These are phyloP conservation scores for Tetramorium alpestre DNA, from an alignment of 1,140 invertebrate species.

Conservation along the genomic window DNA sequence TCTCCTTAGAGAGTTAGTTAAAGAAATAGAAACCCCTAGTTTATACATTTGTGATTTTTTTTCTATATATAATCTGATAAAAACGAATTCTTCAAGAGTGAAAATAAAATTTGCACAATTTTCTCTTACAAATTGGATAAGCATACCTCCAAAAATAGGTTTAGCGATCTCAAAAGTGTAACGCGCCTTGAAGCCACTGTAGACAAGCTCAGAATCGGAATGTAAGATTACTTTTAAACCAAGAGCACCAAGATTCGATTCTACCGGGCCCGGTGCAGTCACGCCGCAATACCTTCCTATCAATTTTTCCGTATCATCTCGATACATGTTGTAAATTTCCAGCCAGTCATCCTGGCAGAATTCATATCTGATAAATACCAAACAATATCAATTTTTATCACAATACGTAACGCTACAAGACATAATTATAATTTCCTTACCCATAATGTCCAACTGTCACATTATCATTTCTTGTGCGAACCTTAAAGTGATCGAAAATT, in stretches of 20 bases:
- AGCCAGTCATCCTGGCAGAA: conserved; percentile 96
- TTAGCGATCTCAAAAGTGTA: conserved; percentile 96
- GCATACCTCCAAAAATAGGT: conserved; percentile 92
- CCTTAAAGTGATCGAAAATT: conserved; percentile 97
- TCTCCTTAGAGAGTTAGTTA: no score
- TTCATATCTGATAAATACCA: conserved; percentile 84
- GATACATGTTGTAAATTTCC: conserved; percentile 95
- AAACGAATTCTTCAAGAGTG: no score
- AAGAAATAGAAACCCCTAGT: no score
- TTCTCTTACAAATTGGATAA: no score
- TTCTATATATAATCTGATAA: no score
- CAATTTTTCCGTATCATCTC: conserved; percentile 91
- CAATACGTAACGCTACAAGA: not conserved
- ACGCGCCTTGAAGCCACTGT: conserved; percentile 95
- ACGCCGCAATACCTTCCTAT: conserved; percentile 94
- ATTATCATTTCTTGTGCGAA: conserved; percentile 89
- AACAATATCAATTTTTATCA: not conserved
- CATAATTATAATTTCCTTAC: conserved; percentile 79
- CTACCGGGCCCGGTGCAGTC: conserved; percentile 95
- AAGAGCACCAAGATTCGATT: conserved; percentile 93
- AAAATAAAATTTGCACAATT: no score
- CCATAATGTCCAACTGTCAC: conserved; percentile 87
- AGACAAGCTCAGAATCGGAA: conserved; percentile 93
- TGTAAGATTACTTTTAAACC: conserved; percentile 94
- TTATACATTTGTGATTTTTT: no score